phyloP scores from a whole-genome alignment of 2,888 invertebrate genomes.

The Anarsia innoxiella region DNA sequence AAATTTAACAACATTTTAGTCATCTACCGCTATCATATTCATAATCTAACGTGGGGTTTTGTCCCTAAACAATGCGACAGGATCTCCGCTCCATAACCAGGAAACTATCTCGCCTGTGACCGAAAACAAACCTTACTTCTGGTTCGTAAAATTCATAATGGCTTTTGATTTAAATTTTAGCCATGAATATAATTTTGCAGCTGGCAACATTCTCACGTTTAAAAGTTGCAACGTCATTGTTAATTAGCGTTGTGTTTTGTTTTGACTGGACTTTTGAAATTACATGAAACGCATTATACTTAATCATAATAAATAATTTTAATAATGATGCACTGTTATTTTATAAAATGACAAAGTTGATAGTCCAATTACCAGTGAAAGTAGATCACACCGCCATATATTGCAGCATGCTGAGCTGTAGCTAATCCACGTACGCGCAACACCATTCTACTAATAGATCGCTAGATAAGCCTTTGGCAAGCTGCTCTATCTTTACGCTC shows the following conservation, averaged over 20 bases:
- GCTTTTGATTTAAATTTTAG: too few species aligned
- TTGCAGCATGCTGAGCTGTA: constrained; percentile 8
- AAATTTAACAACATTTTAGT: constrained; percentile 24
- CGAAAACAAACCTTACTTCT: constrained; percentile 19
- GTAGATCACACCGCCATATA: constrained; percentile 7
- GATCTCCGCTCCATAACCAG: constrained; percentile 49
- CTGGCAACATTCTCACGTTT: too few species aligned
- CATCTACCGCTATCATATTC: constrained; percentile 40
- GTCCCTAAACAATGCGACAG: constrained; percentile 60
- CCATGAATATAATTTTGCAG: constrained; percentile 22
- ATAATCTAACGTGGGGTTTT: constrained; percentile 43
- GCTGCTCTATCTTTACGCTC: constrained; percentile 13
- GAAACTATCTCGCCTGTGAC: constrained; percentile 16
- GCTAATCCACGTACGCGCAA: constrained; percentile 5
- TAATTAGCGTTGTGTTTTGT: too few species aligned
- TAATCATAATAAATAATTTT: too few species aligned
- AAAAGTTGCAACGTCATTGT: too few species aligned
- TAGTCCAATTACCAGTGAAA: constrained; percentile 4
- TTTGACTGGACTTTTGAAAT: too few species aligned
- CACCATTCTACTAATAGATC: constrained; percentile 8
- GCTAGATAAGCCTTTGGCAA: constrained; percentile 6
- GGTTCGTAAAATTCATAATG: constrained; percentile 25
- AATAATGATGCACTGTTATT: too few species aligned
- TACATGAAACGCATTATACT: too few species aligned
- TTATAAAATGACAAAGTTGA: too few species aligned